phyloP scores from a whole-genome alignment of 2,113 vertebrate species.

The Pagrus major region DNA sequence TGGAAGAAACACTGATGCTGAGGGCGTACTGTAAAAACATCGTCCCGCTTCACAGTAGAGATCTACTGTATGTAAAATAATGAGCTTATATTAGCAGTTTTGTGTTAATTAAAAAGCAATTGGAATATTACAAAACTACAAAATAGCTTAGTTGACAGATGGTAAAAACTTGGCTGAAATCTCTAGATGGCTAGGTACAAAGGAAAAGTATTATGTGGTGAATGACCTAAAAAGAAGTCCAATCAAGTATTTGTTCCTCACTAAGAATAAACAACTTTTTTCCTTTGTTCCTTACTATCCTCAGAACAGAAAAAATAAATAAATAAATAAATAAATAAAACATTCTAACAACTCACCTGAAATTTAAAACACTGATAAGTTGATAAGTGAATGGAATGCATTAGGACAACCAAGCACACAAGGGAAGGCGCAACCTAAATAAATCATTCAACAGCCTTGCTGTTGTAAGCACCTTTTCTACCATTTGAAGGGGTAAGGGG shows the following conservation, averaged over 20 bases:
- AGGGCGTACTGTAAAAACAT: not conserved
- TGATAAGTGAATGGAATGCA: conserved; percentile 27
- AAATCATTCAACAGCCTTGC: conserved; percentile 49
- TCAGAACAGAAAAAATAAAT: not conserved
- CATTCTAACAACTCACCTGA: not conserved
- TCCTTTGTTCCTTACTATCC: not conserved
- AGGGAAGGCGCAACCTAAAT: conserved; percentile 20
- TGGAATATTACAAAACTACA: no score
- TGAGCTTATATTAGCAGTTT: not conserved
- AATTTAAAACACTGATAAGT: conserved; percentile 28
- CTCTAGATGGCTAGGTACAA: not conserved
- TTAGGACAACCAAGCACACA: conserved; percentile 36
- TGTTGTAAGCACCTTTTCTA: conserved; percentile 47
- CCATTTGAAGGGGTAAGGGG: not conserved
- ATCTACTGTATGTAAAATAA: not conserved
- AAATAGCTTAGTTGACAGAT: not conserved
- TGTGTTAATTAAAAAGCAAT: not conserved
- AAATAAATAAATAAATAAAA: no score
- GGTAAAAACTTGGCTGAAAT: not conserved
- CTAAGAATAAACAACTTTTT: no score
- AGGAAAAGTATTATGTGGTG: not conserved
- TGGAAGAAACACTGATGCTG: not conserved
- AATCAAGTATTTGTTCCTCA: not conserved
- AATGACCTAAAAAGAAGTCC: not conserved
- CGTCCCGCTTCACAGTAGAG: not conserved